Conservation (phyloP, 2,888 invertebrate genomes). For the Pristionchus japonicus region DNA sequence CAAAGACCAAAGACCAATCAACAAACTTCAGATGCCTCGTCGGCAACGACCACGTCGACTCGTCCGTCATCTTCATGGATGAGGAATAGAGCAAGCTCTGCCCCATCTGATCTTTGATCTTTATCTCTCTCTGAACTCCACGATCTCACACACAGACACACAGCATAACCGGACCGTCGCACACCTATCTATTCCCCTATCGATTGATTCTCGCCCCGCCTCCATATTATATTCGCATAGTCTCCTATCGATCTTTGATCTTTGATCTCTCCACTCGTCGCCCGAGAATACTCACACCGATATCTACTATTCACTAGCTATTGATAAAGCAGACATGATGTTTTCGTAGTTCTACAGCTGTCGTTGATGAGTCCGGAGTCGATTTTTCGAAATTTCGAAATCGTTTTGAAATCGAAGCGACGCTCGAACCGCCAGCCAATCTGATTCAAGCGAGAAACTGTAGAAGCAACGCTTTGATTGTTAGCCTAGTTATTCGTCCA, state of each 20-base stretch:
- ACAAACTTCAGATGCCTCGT: constrained; percentile 4
- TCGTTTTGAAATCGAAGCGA: too few relatives aligned
- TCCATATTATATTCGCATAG: background rate
- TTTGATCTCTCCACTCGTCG: background rate
- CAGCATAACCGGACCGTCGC: background rate
- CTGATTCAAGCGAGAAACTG: too few relatives aligned
- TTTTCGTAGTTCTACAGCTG: background rate
- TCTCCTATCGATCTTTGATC: background rate
- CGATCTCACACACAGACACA: background rate
- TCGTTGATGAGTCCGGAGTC: too few relatives aligned
- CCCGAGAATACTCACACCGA: background rate
- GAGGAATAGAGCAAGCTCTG: background rate
- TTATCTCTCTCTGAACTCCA: background rate
- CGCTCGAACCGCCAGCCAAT: too few relatives aligned
- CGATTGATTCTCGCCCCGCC: background rate
- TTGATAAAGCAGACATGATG: background rate
- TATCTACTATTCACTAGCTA: background rate
- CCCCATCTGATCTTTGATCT: background rate
- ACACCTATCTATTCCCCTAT: background rate
- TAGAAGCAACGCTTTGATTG: too few relatives aligned
- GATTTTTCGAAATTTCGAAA: too few relatives aligned
- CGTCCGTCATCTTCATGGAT: background rate
- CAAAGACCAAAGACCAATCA: background rate
- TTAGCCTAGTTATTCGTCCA: too few relatives aligned
- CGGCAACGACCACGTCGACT: background rate